Evolutionary conservation across 2,113 vertebrate genomes (phyloP).

Genomic region (Rhipidura dahli): DNA sequence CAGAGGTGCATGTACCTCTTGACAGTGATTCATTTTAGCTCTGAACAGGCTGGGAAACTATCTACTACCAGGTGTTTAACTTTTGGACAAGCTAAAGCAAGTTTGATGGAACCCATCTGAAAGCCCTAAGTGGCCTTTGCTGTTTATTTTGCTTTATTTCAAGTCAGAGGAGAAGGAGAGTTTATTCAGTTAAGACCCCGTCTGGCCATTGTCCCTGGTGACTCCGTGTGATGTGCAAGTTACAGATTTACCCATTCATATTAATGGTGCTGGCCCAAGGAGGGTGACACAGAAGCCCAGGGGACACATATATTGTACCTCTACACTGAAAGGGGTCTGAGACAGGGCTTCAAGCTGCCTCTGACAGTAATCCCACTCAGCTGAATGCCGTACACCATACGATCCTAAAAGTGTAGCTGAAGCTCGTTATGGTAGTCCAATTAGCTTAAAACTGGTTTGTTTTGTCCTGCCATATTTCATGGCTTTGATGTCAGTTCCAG

Average conservation of each 20-base stretch:
- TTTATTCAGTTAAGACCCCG: background rate
- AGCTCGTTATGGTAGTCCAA: background rate
- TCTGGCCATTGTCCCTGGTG: background rate
- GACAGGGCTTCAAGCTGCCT: background rate
- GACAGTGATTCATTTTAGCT: constrained; percentile 2
- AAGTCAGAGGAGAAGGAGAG: background rate
- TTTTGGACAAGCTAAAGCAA: background rate
- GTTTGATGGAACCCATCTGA: background rate
- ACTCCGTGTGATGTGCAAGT: background rate
- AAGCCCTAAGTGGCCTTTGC: background rate
- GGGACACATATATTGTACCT: background rate
- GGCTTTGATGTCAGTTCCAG: background rate
- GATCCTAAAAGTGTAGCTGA: background rate
- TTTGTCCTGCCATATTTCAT: background rate
- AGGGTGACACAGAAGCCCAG: background rate
- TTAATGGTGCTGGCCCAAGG: background rate
- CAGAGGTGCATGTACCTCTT: background rate
- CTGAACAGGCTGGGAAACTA: background rate
- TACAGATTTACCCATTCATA: background rate
- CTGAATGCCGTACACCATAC: background rate
- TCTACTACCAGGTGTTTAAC: constrained; percentile 23
- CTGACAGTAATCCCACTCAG: background rate
- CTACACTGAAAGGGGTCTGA: background rate
- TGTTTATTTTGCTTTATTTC: background rate
- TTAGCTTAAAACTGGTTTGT: background rate